Evolutionary conservation across 2,888 invertebrate genomes (phyloP).

Genomic region (Caenorhabditis angaria): DNA sequence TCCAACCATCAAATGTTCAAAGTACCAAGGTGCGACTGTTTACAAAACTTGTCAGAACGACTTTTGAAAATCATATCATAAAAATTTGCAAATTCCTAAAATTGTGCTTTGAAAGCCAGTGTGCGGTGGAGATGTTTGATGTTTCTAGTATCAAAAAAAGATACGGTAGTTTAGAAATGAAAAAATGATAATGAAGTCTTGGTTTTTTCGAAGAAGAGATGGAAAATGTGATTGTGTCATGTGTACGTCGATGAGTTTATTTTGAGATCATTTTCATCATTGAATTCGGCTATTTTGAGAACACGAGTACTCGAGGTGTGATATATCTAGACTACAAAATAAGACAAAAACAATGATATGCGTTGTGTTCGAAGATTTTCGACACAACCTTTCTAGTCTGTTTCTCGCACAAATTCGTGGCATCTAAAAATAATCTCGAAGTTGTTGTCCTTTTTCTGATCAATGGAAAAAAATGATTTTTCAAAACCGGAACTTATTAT

Average conservation of each 20-base stretch:
- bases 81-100: too few species aligned
- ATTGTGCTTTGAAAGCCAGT: too few species aligned
- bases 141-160: not conserved
- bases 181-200: not conserved
- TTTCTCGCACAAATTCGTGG: too few species aligned
- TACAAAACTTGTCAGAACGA: not conserved
- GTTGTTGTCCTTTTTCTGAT: too few species aligned
- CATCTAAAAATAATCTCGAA: too few species aligned
- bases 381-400: too few species aligned
- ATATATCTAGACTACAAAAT: too few species aligned
- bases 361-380: too few species aligned
- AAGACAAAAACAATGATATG: too few species aligned
- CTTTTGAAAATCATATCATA: not conserved
- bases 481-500: too few species aligned
- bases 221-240: not conserved
- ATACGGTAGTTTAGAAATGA: not conserved
- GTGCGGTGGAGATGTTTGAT: not conserved
- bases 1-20: not conserved
- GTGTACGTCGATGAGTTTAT: slow-evolving; percentile 1
- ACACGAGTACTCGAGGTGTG: not conserved
- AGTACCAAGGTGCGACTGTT: not conserved
- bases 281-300: not conserved
- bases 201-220: not conserved
- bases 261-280: not conserved
- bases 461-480: too few species aligned